Evolutionary conservation across 2,113 vertebrate species (phyloP), one percentile per base, ranked within the genome.

Genomic region (Damaliscus lunatus): DNA sequence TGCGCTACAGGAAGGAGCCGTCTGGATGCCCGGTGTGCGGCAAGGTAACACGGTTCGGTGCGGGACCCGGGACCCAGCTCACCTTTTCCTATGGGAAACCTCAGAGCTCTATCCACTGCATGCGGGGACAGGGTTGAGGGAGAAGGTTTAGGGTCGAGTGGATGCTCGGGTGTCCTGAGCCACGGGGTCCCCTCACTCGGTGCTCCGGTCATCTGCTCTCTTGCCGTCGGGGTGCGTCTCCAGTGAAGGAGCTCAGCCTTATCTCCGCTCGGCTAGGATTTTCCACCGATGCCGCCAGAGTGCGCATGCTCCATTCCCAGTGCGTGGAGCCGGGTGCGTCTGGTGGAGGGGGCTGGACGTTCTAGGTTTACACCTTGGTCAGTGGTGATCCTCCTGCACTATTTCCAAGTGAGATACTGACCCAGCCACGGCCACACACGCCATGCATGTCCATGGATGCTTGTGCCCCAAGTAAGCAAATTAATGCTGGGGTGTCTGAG

Each of bases 1-100:
- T 99, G 64, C 99, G 99, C 97, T 99, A 99, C 98, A 99, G 99
- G 98, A 99, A 99, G 98, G 99, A 99, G 94, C 99, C 99, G 0
- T 99, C 99, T 0, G 99, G 99, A 5, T 99, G 99, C 98, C 99
- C 99, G 0, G 99, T 99, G 95, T 99, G 99, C 27, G 99, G 99
- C 90, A 99, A 99, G 99, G 99, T 99, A 98, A 98, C 0, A 88
- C 33, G 5, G 27, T 82, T 43, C 40, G 5, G 0, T 0, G 71
- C 7, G 60, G 90, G 60, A 36, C 0, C 31, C 3, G 59, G 48
- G 5, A n/a, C 91, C 62, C 27, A 29, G 0, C 27, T 82, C 46
- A 0, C 15, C 25, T 13, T 92, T 17, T 19, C 25, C 43, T 31
- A 4, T 0, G 43, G 17, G 1, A 7, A 21, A 6, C 31, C 31